Evolutionary conservation across 30 jellyfish, hydroid and myxozoan species (phyloP).

Genomic region (Pelagia noctiluca): DNA sequence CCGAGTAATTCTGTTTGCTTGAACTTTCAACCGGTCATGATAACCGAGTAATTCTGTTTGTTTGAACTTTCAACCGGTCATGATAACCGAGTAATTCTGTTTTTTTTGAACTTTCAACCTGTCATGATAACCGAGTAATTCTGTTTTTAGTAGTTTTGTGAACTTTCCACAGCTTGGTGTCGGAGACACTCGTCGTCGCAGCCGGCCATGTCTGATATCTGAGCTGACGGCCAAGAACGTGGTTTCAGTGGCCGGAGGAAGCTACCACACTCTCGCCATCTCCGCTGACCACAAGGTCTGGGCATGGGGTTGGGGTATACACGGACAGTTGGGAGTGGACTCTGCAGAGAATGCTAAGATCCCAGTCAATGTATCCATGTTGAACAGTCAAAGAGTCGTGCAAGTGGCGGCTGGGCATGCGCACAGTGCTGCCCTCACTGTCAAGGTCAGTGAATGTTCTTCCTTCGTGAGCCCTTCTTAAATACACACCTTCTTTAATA

Average conservation of each 20-base stretch:
- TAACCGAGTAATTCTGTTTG: no score
- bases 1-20: no score
- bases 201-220: slow-evolving; percentile 88
- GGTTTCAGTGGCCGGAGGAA: slow-evolving; percentile 83
- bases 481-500: no score
- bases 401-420: slow-evolving; percentile 97
- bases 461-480: not conserved
- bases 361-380: slow-evolving; percentile 70
- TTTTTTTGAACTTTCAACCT: no score
- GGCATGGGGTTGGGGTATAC: slow-evolving; percentile 99
- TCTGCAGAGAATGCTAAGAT: slow-evolving; percentile 79
- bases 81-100: no score
- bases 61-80: no score
- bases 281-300: slow-evolving; percentile 78
- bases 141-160: not conserved
- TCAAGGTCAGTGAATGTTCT: slow-evolving; percentile 55
- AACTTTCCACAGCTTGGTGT: slow-evolving; percentile 82
- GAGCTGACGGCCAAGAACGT: slow-evolving; percentile 81
- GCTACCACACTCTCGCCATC: slow-evolving; percentile 90
- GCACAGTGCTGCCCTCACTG: slow-evolving; percentile 90
- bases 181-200: slow-evolving; percentile 90
- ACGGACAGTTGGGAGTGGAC: slow-evolving; percentile 87
- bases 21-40: no score
- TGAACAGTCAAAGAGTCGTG: slow-evolving; percentile 64
- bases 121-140: no score